Conservation (phyloP, 2,797 vertebrate species). For the Lepidocolaptes lacrymiger region DNA sequence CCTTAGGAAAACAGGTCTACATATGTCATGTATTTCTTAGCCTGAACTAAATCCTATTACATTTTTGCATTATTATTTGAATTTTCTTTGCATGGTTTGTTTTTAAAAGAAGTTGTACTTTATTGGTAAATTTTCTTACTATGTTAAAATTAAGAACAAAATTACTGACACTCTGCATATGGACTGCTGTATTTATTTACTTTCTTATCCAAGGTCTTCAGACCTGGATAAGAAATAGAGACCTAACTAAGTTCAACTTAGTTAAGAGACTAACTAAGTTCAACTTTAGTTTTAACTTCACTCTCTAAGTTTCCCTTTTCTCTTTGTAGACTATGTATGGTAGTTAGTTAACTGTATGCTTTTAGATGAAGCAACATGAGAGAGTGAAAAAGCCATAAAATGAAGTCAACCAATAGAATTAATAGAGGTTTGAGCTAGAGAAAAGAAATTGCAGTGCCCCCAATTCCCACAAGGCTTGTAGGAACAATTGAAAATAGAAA, state of each 20-base stretch:
- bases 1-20: neutral
- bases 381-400: neutral
- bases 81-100: neutral
- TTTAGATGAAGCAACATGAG: neutral
- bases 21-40: neutral
- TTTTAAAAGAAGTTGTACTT: neutral
- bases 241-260: no score
- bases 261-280: no score
- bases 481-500: neutral
- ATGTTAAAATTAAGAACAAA: neutral
- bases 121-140: neutral
- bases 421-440: neutral
- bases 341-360: neutral
- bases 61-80: neutral
- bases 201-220: neutral
- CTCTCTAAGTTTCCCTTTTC: neutral
- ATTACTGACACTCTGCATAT: neutral
- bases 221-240: no score
- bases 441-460: neutral
- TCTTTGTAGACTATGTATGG: neutral
- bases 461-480: neutral
- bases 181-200: neutral
- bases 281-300: no score
- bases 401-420: neutral
- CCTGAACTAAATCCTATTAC: neutral